These are phyloP conservation scores for Drepana arcuata DNA, from an alignment of 1,140 invertebrate genomes.

Conservation along the genomic window DNA sequence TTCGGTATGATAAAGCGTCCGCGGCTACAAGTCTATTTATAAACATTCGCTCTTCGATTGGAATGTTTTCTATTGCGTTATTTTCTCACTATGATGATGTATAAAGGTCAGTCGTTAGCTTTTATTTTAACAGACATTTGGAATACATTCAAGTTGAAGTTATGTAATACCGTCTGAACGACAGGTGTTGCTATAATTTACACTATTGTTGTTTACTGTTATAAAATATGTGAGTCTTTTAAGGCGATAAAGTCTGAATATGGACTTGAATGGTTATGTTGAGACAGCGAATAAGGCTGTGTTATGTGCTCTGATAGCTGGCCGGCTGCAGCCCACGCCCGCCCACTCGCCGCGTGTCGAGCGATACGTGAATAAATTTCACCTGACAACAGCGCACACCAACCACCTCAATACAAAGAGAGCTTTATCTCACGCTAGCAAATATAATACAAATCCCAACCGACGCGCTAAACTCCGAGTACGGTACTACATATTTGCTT, in stretches of 20 bases:
- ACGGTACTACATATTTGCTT: conserved; percentile 5
- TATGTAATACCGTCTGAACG: conserved; percentile 11
- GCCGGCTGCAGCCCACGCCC: conserved; percentile 40
- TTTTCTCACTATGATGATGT: conserved; percentile 21
- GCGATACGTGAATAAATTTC: conserved; percentile 48
- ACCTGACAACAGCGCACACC: conserved; percentile 42
- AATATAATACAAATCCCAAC: conserved; percentile 12
- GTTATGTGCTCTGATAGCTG: too few relatives aligned
- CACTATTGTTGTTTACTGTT: conserved; percentile 20
- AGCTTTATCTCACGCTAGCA: conserved; percentile 9
- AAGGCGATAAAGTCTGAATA: conserved; percentile 37
- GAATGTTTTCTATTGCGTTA: conserved; percentile 37
- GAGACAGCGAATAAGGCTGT: too few relatives aligned
- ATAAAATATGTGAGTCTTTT: conserved; percentile 29
- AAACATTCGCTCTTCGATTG: conserved; percentile 49
- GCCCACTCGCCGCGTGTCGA: conserved; percentile 35
- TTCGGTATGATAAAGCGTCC: conserved; percentile 42
- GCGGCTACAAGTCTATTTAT: conserved; percentile 43
- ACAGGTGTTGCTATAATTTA: conserved; percentile 16
- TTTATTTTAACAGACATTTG: conserved; percentile 1
- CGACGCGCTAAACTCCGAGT: too few relatives aligned
- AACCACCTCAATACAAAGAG: conserved; percentile 18
- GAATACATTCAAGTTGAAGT: conserved; percentile 2
- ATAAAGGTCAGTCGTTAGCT: conserved; percentile 15
- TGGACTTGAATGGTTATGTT: conserved; percentile 24